A percentile compares a stretch with the other conserved stretches of the same genome.
Evolutionary conservation across 2,797 vertebrate genomes (phyloP).

Genomic region (Anguilla obscura): DNA sequence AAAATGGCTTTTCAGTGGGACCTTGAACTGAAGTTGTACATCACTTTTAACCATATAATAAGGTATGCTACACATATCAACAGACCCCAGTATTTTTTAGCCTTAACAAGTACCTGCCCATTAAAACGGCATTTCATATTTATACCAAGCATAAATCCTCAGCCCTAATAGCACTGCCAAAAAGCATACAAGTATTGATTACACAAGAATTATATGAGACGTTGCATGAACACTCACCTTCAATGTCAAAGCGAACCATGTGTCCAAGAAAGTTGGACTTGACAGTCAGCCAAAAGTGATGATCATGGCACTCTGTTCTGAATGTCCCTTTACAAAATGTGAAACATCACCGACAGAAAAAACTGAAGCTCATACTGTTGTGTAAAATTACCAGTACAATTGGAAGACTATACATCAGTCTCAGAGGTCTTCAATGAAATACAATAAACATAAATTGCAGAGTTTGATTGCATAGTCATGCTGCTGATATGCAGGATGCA

Average conservation of each 20-base stretch:
- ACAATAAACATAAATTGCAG: not conserved
- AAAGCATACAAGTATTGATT: not conserved
- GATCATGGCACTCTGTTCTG: slow-evolving; percentile 49
- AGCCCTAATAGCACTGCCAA: not conserved
- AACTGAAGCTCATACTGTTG: not conserved
- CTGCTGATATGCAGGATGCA: not conserved
- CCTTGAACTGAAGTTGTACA: not conserved
- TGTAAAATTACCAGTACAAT: not conserved
- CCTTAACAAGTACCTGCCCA: not conserved
- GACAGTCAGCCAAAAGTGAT: slow-evolving; percentile 52
- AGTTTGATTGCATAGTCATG: not conserved
- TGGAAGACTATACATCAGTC: not conserved
- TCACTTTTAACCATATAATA: not conserved
- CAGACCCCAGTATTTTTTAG: not conserved
- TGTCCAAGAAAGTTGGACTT: slow-evolving; percentile 43
- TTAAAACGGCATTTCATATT: not conserved
- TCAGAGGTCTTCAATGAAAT: not conserved
- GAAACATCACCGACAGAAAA: not conserved
- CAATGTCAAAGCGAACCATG: slow-evolving; percentile 45
- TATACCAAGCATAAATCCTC: not conserved
- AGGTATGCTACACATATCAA: not conserved
- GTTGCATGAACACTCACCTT: slow-evolving; percentile 38
- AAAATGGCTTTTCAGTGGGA: not conserved
- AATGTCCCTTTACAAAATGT: slow-evolving; percentile 45
- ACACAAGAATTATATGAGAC: not conserved